These are phyloP conservation scores for Rhyacichthys aspro DNA, from an alignment of 2,797 vertebrate genomes.

Conservation along the genomic window DNA sequence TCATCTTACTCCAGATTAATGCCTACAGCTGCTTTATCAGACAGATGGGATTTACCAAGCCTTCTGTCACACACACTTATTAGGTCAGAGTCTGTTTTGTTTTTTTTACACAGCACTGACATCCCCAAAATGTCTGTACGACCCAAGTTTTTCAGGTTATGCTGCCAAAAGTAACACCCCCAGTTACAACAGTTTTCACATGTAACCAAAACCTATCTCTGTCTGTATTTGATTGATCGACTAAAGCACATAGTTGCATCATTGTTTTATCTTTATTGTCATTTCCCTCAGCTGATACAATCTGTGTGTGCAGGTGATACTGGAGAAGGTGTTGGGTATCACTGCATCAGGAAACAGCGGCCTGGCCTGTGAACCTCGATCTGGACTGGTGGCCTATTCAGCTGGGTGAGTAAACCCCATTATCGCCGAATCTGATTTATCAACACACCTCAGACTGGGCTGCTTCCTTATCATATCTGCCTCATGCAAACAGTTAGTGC, in stretches of 20 bases:
- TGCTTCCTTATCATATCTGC: conserved; percentile 39
- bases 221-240: conserved; percentile 13
- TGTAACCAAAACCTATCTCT: background rate
- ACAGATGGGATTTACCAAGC: conserved; percentile 20
- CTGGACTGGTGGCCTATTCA: conserved; percentile 94
- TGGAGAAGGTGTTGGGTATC: conserved; percentile 95
- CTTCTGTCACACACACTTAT: conserved; percentile 22
- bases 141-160: no score
- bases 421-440: conserved; percentile 45
- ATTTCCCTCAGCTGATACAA: background rate
- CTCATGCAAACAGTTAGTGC: conserved; percentile 16
- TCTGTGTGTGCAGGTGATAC: conserved; percentile 82
- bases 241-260: background rate
- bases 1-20: conserved; percentile 7
- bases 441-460: background rate
- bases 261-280: background rate
- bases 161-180: no score
- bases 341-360: conserved; percentile 90
- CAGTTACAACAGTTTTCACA: no score
- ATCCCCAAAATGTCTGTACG: no score
- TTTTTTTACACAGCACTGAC: no score
- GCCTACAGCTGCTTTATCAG: conserved; percentile 29
- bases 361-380: conserved; percentile 90
- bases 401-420: conserved; percentile 86
- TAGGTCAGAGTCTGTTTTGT: background rate